Conservation (phyloP, 2,888 invertebrate species). For the Kuschelorhynchus macadamiae region DNA sequence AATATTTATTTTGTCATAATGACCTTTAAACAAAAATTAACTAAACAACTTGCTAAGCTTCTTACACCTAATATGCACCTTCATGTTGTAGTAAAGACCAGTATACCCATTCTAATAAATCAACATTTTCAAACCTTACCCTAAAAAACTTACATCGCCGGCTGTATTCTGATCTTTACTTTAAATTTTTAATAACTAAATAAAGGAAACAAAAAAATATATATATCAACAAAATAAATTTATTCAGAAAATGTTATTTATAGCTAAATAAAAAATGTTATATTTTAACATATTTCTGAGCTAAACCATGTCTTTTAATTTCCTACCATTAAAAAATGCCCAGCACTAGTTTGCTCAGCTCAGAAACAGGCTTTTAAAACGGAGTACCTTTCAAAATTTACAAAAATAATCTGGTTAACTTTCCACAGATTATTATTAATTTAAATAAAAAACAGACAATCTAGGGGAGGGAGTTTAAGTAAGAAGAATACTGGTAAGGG, state of each 20-base stretch:
- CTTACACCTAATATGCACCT: background rate
- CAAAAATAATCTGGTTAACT: constrained; percentile 30
- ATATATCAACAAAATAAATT: constrained; percentile 59
- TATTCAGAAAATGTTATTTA: constrained; percentile 58
- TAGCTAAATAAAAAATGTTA: constrained; percentile 52
- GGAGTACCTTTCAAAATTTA: constrained; percentile 13
- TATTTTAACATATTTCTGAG: constrained; percentile 33
- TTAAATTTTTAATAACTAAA: no score
- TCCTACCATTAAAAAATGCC: constrained; percentile 13
- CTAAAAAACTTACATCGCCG: no score
- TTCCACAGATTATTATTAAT: constrained; percentile 29
- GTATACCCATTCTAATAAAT: no score
- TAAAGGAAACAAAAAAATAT: constrained; percentile 44
- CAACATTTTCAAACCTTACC: no score
- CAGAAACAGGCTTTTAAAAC: constrained; percentile 7
- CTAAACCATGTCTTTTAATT: constrained; percentile 15
- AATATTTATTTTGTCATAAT: no score
- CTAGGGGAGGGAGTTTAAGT: constrained; percentile 25
- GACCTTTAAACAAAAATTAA: no score
- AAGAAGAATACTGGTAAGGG: constrained; percentile 43
- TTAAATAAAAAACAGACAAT: constrained; percentile 48
- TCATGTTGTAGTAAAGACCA: no score
- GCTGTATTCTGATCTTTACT: no score
- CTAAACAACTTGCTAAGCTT: no score
- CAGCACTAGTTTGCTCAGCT: constrained; percentile 1